Conservation (phyloP, 2,113 vertebrate genomes). For the Dasyprocta punctata region DNA sequence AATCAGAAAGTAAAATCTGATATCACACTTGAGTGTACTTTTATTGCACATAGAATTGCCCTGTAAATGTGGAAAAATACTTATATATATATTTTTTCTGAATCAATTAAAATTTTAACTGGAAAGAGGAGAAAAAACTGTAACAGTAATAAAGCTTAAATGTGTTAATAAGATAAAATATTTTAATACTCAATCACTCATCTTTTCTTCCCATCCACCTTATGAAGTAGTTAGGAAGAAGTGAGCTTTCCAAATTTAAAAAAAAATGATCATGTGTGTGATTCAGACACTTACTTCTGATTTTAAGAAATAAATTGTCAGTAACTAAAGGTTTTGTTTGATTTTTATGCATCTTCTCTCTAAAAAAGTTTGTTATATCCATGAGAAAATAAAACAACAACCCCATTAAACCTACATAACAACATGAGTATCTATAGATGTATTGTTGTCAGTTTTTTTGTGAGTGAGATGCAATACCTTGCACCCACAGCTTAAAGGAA, state of each 20-base stretch:
- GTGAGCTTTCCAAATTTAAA: not conserved
- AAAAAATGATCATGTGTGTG: not conserved
- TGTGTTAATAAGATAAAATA: not conserved
- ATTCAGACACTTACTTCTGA: not conserved
- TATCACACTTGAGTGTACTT: not conserved
- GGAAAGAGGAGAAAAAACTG: not conserved
- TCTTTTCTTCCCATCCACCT: not conserved
- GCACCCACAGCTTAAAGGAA: not conserved
- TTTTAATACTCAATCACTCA: not conserved
- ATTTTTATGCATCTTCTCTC: not conserved
- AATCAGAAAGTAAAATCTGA: not conserved
- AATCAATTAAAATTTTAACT: conserved; percentile 14
- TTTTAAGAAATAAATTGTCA: conserved; percentile 5
- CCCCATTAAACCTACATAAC: not conserved
- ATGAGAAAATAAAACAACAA: not conserved
- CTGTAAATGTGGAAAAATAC: not conserved
- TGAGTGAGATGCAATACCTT: not conserved
- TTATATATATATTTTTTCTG: not conserved
- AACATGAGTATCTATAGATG: not conserved
- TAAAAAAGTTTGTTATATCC: not conserved
- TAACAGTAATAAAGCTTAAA: not conserved
- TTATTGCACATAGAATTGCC: not conserved
- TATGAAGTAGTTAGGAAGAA: not conserved
- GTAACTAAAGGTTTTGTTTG: not conserved
- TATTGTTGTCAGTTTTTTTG: not conserved